Conservation (phyloP, 2,888 invertebrate genomes). For the Diadromus collaris region DNA sequence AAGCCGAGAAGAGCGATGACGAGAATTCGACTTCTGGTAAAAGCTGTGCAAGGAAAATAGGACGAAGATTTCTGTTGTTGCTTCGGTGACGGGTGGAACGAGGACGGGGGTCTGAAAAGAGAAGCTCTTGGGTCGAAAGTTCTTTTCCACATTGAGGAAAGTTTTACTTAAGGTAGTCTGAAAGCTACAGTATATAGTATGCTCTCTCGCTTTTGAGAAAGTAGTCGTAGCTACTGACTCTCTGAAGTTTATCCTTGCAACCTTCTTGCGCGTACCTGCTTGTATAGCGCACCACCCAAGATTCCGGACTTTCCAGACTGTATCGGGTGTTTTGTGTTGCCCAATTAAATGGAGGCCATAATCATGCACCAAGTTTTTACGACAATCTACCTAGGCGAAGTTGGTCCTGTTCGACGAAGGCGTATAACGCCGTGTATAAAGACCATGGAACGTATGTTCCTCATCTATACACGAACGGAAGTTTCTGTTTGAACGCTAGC, state of each 20-base stretch:
- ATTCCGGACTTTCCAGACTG: constrained; percentile 12
- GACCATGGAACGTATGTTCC: background rate
- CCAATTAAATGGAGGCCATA: constrained; percentile 40
- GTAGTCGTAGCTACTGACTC: constrained; percentile 24
- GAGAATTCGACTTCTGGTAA: constrained; percentile 14
- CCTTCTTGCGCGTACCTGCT: background rate
- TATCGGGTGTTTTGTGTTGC: constrained; percentile 11
- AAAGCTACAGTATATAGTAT: constrained; percentile 9
- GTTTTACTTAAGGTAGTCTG: constrained; percentile 40
- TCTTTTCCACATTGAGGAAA: constrained; percentile 40
- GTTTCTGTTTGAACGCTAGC: background rate
- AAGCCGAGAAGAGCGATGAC: constrained; percentile 12
- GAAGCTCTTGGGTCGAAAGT: constrained; percentile 36
- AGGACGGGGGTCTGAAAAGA: background rate
- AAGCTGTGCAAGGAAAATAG: constrained; percentile 15
- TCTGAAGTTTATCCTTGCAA: constrained; percentile 33
- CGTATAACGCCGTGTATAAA: background rate
- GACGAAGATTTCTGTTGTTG: constrained; percentile 15
- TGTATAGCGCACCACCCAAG: background rate
- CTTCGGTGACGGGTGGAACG: constrained; percentile 1
- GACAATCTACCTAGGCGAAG: background rate
- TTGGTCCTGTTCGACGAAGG: background rate
- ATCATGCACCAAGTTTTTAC: constrained; percentile 26
- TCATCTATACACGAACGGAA: background rate
- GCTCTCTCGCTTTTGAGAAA: constrained; percentile 28